Evolutionary conservation across 2,888 invertebrate genomes (phyloP), one percentile per base, ranked within the genome.

Genomic region (Pediacus dermestoides): DNA sequence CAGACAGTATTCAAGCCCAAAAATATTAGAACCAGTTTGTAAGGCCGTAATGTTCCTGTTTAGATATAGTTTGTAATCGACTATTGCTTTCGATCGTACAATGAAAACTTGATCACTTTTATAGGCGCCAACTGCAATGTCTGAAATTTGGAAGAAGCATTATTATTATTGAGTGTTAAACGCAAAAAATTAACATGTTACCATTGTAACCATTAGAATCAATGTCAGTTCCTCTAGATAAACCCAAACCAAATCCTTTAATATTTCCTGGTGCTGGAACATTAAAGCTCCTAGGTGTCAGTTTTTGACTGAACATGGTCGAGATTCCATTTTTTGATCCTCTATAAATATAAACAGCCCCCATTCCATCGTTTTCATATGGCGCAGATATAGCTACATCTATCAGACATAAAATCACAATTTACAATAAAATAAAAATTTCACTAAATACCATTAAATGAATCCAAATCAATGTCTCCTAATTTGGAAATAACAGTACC

Each of bases 361-460:
- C 83, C 14, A 42, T 37, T 1, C 74, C 75, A 26, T 72, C 66
- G 25, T 77, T 70, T 57, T 81, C 81, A 67, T 77, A 81, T 0
- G 83, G 82, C 1, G 82, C 81, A 14, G 80, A 78, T 25, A 82
- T 70, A 1, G 78, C 80, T 21, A 83, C 61, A 65, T 82, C 82
- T 81, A 53, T 13, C 37, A 52, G 34, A 36, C 28, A 52, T 31
- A 34, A n/a, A n/a, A n/a, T n/a, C n/a, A n/a, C n/a, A n/a, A n/a
- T n/a, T 11, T 3, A 13, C 8, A n/a, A 30, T n/a, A 6, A 14
- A 14, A n/a, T 8, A 10, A 8, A 26, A n/a, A n/a, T n/a, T n/a
- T n/a, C n/a, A n/a, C n/a, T n/a, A n/a, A n/a, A 46, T 48, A 54
- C 56, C 53, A 34, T 53, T 52, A 38, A 37, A 53, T 13, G 44